Percentiles rank a stretch among this genome's conserved stretches.
Evolutionary conservation across 2,797 vertebrate species (phyloP).

Genomic region (Microctenopoma steveboyesi): DNA sequence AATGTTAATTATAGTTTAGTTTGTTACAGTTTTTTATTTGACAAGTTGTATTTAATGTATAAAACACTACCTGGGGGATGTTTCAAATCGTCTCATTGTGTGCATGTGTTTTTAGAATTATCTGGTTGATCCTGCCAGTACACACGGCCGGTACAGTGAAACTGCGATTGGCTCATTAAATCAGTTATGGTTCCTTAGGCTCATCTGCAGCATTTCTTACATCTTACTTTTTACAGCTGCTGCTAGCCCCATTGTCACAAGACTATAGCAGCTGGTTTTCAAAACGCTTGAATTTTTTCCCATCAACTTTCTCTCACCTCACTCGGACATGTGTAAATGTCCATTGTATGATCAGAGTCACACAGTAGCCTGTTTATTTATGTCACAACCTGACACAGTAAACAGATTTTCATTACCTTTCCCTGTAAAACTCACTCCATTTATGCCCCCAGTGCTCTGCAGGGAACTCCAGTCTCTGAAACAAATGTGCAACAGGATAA

Average conservation of each 20-base stretch:
- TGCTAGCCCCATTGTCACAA: not conserved
- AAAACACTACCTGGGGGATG: too few species aligned
- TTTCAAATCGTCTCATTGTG: too few species aligned
- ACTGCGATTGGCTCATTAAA: too few species aligned
- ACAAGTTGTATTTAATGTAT: too few species aligned
- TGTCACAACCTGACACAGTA: conserved; percentile 34
- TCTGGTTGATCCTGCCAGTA: too few species aligned
- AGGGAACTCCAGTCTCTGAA: conserved; percentile 46
- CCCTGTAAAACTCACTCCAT: conserved; percentile 48
- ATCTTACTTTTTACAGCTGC: too few species aligned
- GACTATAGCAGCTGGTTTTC: not conserved
- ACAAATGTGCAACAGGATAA: conserved; percentile 67
- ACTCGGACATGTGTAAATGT: conserved; percentile 12
- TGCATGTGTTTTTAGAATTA: too few species aligned
- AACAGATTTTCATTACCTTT: conserved; percentile 46
- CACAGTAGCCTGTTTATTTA: conserved; percentile 31
- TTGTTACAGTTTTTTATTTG: too few species aligned
- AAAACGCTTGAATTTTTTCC: conserved; percentile 1
- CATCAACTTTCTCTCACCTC: conserved; percentile 9
- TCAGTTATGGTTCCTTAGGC: too few species aligned
- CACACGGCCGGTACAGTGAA: too few species aligned
- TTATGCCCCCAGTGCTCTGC: conserved; percentile 26
- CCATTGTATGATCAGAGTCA: conserved; percentile 30
- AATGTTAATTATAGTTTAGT: too few species aligned
- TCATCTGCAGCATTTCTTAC: too few species aligned